Evolutionary conservation across 2,888 invertebrate genomes (phyloP).

Genomic region (Melanotus villosus): DNA sequence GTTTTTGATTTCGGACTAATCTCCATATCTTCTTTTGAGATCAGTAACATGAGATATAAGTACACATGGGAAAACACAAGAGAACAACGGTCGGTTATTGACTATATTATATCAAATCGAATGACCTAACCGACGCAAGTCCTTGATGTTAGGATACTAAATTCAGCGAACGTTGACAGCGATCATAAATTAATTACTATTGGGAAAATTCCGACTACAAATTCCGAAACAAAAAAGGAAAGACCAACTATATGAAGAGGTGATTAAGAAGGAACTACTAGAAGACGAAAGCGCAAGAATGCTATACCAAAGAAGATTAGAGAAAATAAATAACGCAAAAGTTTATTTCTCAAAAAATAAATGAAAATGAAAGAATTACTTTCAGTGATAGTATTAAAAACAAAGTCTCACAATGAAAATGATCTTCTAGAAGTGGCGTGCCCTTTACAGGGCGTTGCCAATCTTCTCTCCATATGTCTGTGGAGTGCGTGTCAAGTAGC

Average conservation of each 20-base stretch:
- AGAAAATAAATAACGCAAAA: neutral
- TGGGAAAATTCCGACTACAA: neutral
- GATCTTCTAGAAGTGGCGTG: too few relatives aligned
- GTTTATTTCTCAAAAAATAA: too few relatives aligned
- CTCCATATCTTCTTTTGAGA: too few relatives aligned
- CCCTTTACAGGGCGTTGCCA: too few relatives aligned
- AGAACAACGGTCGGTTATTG: neutral
- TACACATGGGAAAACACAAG: constrained; percentile 11
- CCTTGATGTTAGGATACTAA: constrained; percentile 1
- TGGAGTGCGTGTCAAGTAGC: too few relatives aligned
- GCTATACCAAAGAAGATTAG: neutral
- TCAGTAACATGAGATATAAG: constrained; percentile 8
- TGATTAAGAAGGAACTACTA: too few relatives aligned
- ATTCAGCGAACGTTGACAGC: constrained; percentile 9
- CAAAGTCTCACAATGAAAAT: too few relatives aligned
- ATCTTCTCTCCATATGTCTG: too few relatives aligned
- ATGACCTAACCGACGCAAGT: neutral
- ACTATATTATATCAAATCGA: constrained; percentile 1
- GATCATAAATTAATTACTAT: neutral
- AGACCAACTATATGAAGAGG: constrained; percentile 1
- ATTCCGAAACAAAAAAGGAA: constrained; percentile 3
- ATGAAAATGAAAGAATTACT: too few relatives aligned
- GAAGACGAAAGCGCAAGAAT: neutral
- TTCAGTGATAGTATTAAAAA: too few relatives aligned
- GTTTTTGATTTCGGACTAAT: too few relatives aligned